Evolutionary conservation across 2,888 invertebrate species (phyloP), one percentile per base, ranked within the genome.

Genomic region (Pammene aurita): DNA sequence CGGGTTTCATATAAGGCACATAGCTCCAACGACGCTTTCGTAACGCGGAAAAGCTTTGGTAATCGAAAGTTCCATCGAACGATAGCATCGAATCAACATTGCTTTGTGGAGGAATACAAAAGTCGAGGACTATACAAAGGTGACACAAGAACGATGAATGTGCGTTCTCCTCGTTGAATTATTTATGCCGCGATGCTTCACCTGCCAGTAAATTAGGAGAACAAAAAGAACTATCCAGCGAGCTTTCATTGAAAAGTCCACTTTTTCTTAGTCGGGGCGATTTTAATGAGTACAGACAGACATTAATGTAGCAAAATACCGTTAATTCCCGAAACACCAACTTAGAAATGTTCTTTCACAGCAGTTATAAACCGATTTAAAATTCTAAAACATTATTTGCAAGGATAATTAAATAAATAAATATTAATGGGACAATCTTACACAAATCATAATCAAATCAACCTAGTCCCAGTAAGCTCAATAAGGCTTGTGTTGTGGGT

Each of bases 161-260:
- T 80, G 80, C 74, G 77, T 77, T 80, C 78, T 81, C 80, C 80
- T 76, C 77, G 81, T 84, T 92, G 90, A 90, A 91, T 90, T 85
- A 92, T 92, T 87, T 86, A 92, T 92, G 86, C 80, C 84, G 83
- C 79, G 74, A 78, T 77, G 85, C 84, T 86, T 88, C 85, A 83
- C 81, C 77, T 78, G 80, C 81, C 84, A 85, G 84, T 86, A 87
- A 88, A 89, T 90, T 89, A 86, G 84, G 80, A 74, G 80, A 80
- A 86, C 83, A 87, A 88, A 89, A 88, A 84, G 81, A 74, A 76
- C 72, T 76, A 78, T 76, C 76, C 78, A 75, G 76, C 77, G 71
- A 75, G 72, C 78, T 78, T 76, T 82, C 84, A 86, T 86, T 86
- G 80, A 84, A 83, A 80, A 80, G 78, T 74, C 72, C 68, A 77